phyloP scores from a whole-genome alignment of 2,797 vertebrate genomes.

The Craterocephalus amniculus region DNA sequence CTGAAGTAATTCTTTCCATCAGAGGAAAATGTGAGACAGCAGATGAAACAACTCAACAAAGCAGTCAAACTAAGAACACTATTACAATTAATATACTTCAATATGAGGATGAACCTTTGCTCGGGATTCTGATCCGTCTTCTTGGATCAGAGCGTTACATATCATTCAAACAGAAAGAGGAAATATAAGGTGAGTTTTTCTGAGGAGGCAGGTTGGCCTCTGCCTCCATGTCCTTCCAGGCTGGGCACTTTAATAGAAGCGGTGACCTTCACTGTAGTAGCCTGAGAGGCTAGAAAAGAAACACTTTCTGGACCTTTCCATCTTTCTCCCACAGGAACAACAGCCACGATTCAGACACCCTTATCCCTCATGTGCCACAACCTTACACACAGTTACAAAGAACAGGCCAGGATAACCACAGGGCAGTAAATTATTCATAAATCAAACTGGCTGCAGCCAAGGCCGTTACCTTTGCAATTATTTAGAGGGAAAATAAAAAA shows the following conservation, averaged over 20 bases:
- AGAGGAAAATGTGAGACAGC: too few relatives aligned
- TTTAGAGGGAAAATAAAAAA: slow-evolving; percentile 25
- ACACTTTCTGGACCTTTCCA: slow-evolving; percentile 30
- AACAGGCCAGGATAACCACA: slow-evolving; percentile 30
- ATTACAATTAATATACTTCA: too few relatives aligned
- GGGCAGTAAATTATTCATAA: slow-evolving; percentile 59
- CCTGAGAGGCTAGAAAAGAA: slow-evolving; percentile 26
- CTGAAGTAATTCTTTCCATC: too few relatives aligned
- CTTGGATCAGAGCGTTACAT: neutral
- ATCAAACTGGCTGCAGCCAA: slow-evolving; percentile 36
- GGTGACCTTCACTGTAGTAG: slow-evolving; percentile 58
- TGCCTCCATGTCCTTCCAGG: neutral
- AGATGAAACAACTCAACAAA: too few relatives aligned
- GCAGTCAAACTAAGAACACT: too few relatives aligned
- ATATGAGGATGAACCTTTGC: neutral
- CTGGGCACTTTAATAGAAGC: slow-evolving; percentile 15
- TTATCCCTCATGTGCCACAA: slow-evolving; percentile 30
- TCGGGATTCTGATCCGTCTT: too few relatives aligned
- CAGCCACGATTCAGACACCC: slow-evolving; percentile 43
- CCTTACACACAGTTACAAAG: slow-evolving; percentile 33
- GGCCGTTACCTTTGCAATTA: slow-evolving; percentile 53
- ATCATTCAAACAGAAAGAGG: neutral
- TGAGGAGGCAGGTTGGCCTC: neutral
- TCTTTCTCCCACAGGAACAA: slow-evolving; percentile 34
- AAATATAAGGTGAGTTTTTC: neutral